Conservation (phyloP, 2,113 vertebrate genomes). For the Semicossyphus pulcher region DNA sequence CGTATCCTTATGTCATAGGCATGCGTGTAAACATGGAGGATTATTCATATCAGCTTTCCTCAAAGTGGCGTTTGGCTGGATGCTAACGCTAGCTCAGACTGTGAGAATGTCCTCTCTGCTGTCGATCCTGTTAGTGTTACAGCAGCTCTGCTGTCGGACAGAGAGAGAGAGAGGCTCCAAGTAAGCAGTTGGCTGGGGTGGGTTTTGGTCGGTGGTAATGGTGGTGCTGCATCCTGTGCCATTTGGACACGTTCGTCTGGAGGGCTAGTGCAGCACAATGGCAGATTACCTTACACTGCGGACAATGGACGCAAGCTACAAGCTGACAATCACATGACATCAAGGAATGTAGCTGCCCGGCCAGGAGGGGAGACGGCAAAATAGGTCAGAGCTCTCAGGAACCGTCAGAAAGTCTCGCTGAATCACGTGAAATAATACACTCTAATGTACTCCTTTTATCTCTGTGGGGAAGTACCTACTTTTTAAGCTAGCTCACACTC, state of each 20-base stretch:
- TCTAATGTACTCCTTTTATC: no score
- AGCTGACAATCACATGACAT: slow-evolving; percentile 71
- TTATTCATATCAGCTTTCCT: slow-evolving; percentile 78
- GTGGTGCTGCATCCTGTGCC: slow-evolving; percentile 15
- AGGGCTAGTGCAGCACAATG: slow-evolving; percentile 48
- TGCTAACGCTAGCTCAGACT: slow-evolving; percentile 63
- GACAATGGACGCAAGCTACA: slow-evolving; percentile 65
- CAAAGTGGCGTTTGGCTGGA: slow-evolving; percentile 67
- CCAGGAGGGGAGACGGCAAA: slow-evolving; percentile 40
- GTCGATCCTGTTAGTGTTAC: slow-evolving; percentile 45
- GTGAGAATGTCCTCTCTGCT: slow-evolving; percentile 41
- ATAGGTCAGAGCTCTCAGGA: slow-evolving; percentile 38
- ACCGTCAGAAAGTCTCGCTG: slow-evolving; percentile 1
- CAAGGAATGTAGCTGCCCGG: slow-evolving; percentile 62
- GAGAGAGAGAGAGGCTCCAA: slow-evolving; percentile 24
- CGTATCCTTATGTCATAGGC: slow-evolving; percentile 68
- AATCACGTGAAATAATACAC: slow-evolving; percentile 9
- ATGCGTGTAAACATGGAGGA: slow-evolving; percentile 72
- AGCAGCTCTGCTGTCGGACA: slow-evolving; percentile 24
- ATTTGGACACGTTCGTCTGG: slow-evolving; percentile 47
- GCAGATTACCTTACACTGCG: slow-evolving; percentile 69
- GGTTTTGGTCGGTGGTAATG: slow-evolving; percentile 20
- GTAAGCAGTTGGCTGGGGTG: slow-evolving; percentile 1
- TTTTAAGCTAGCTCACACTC: neutral
- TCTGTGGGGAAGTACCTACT: neutral